These are phyloP conservation scores for Bimastos eiseni DNA, from an alignment of 2,888 invertebrate species.

Conservation along the genomic window DNA sequence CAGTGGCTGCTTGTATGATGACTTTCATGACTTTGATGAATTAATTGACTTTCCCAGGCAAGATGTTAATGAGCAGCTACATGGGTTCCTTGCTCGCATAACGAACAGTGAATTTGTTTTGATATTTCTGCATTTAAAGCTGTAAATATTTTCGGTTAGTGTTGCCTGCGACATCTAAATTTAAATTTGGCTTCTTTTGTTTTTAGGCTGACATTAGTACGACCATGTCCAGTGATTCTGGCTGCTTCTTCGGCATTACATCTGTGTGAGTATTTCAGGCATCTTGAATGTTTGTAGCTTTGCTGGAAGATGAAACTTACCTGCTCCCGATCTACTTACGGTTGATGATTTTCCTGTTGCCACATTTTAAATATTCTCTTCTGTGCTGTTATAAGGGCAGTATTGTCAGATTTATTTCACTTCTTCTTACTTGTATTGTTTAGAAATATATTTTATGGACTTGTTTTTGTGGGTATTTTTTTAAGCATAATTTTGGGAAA, in stretches of 20 bases:
- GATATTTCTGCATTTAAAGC: neutral
- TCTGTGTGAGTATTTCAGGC: neutral
- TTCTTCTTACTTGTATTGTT: neutral
- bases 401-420: neutral
- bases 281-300: neutral
- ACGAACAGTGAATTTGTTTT: neutral
- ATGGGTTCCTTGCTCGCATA: too few species aligned
- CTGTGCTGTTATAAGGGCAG: neutral
- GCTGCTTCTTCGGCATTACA: conserved; percentile 21
- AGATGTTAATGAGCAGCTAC: neutral
- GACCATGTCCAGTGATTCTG: conserved; percentile 30
- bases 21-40: too few species aligned
- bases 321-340: neutral
- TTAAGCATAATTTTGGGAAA: neutral
- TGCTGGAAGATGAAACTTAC: neutral
- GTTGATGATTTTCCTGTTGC: neutral
- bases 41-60: too few species aligned
- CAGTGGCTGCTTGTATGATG: too few species aligned
- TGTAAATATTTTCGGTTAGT: neutral
- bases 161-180: neutral
- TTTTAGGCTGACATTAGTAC: conserved; percentile 36
- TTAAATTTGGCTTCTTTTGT: neutral
- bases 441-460: neutral
- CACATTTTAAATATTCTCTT: too few species aligned
- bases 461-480: neutral